Evolutionary conservation across 2,113 vertebrate genomes (phyloP).

Genomic region (Daboia siamensis): DNA sequence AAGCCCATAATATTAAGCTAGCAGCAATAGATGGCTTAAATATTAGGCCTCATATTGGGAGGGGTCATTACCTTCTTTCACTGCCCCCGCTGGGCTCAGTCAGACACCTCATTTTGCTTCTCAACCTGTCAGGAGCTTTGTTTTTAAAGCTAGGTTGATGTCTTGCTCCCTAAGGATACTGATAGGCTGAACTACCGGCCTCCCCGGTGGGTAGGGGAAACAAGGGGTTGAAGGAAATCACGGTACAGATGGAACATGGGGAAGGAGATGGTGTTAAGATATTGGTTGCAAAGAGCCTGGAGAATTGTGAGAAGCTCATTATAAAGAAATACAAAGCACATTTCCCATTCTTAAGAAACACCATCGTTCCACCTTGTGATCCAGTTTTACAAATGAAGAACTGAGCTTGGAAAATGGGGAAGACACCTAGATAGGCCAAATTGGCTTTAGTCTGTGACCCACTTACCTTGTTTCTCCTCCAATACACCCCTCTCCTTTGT

Average conservation of each 20-base stretch:
- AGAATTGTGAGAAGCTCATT: background rate
- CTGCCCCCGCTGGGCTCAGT: background rate
- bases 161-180: background rate
- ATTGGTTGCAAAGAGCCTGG: background rate
- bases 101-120: background rate
- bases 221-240: background rate
- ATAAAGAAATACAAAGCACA: background rate
- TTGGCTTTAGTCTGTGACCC: background rate
- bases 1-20: background rate
- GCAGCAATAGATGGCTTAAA: background rate
- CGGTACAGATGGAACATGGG: background rate
- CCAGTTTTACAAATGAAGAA: background rate
- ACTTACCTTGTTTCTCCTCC: background rate
- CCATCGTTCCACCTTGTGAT: background rate
- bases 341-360: background rate
- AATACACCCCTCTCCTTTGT: background rate
- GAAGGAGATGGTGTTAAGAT: background rate
- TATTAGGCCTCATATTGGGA: background rate
- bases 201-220: background rate
- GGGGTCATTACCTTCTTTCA: background rate
- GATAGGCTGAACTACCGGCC: background rate
- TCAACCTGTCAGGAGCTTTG: slow-evolving; percentile 3
- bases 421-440: background rate
- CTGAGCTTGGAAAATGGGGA: background rate
- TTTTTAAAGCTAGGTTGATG: slow-evolving; percentile 7